Base-by-base conservation (phyloP, 2,797 vertebrate genomes). In the Melanotaenia maccullochi region DNA sequence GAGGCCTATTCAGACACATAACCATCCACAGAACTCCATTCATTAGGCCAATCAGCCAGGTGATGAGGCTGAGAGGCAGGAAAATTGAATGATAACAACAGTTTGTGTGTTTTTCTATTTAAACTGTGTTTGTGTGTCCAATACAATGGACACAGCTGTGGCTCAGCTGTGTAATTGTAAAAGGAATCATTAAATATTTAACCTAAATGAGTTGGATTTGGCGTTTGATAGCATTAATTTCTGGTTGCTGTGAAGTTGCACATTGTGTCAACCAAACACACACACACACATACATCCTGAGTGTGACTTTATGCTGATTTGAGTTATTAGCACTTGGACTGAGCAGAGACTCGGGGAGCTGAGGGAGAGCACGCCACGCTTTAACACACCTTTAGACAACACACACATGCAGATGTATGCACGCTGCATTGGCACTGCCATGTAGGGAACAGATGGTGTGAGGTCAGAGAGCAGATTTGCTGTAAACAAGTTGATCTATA, bases 1-100 rank as follows among this genome's bases (percentile, higher is more conserved):
- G 87, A 79, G 85, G 67, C 85, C 85, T 64, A 90, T 89, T 92
- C 84, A 86, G 83, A 79, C 79, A 73, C 76, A 90, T 89, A 89
- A 92, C 75, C 20, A 44, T 75, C 78, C 75, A 63, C 81, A 71
- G 82, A 81, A 82, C 84, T 84, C 89, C 81, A 88, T 93, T 93
- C 88, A 89, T 93, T 93, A 93, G 81, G 71, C 82, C 87, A 90
- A 94, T 94, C 90, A 92, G 86, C 73, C 61, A 61, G 69, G 40
- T 73, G 83, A 87, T 75, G 81, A 79, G 65, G 51, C 44, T 33
- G 63, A 84, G 81, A 68, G 84, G 81, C 68, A 38, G 60, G 12
- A 38, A 73, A 71, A 76, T 77, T 25, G 64, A 84, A 74, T 68
- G 71, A 74, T 36, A 84, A 84, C 68, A 78, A 72, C 57, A 68